These are phyloP conservation scores for Bellardia pandia DNA, from an alignment of 2,888 invertebrate genomes.

Conservation along the genomic window DNA sequence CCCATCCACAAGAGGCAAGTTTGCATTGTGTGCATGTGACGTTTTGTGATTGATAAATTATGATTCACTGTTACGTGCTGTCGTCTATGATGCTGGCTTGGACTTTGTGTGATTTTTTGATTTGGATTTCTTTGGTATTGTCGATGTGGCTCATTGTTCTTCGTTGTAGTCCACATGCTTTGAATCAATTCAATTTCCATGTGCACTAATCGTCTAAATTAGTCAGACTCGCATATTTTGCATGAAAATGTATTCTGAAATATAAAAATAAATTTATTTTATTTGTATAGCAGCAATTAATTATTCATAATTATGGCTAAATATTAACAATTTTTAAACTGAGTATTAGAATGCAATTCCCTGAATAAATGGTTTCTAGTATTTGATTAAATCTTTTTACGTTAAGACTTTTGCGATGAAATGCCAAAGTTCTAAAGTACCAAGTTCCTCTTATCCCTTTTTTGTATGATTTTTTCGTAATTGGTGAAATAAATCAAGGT, in stretches of 20 bases:
- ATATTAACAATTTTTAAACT: background rate
- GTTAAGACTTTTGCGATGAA: background rate
- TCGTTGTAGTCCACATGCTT: conserved; percentile 60
- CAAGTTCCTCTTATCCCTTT: too few species aligned
- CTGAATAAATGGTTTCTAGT: too few species aligned
- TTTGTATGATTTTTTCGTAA: too few species aligned
- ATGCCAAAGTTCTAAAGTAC: too few species aligned
- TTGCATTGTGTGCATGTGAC: conserved; percentile 52
- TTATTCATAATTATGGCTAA: too few species aligned
- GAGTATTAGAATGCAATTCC: too few species aligned
- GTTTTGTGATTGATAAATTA: background rate
- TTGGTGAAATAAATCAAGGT: too few species aligned
- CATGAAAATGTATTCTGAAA: conserved; percentile 43
- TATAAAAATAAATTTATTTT: background rate
- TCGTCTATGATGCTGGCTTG: background rate
- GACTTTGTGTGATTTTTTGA: conserved; percentile 1
- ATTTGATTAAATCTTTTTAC: too few species aligned
- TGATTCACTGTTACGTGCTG: conserved; percentile 37
- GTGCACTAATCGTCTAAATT: conserved; percentile 45
- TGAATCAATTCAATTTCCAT: conserved; percentile 40
- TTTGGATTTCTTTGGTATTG: conserved; percentile 35
- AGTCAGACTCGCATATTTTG: conserved; percentile 62
- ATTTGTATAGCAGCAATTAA: too few species aligned
- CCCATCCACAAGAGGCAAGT: conserved; percentile 46
- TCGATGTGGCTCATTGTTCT: conserved; percentile 57